phyloP scores from a whole-genome alignment of 2,888 invertebrate species.

The Heliconius ethilla region DNA sequence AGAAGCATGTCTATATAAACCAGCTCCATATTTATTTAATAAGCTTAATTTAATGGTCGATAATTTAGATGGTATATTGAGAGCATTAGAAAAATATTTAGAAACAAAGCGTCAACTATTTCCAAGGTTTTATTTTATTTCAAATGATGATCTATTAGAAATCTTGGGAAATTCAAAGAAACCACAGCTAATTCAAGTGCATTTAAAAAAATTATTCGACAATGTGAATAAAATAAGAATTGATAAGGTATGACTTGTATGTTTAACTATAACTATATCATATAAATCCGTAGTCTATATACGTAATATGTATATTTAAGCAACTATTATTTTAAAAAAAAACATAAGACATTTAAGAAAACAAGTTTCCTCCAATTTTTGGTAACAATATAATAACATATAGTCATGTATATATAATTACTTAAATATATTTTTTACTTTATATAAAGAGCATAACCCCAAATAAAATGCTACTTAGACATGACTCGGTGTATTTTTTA shows the following conservation, averaged over 20 bases:
- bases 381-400: too few relatives aligned
- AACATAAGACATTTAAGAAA: too few relatives aligned
- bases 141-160: conserved; percentile 87
- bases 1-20: conserved; percentile 83
- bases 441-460: too few relatives aligned
- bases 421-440: too few relatives aligned
- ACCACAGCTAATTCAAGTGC: conserved; percentile 91
- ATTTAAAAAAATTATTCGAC: conserved; percentile 94
- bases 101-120: conserved; percentile 94
- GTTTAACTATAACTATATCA: neutral
- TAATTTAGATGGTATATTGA: conserved; percentile 89
- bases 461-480: too few relatives aligned
- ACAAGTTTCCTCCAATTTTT: too few relatives aligned
- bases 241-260: conserved; percentile 78
- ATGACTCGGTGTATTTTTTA: too few relatives aligned
- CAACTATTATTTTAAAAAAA: too few relatives aligned
- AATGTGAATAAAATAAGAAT: conserved; percentile 89
- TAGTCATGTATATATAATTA: too few relatives aligned
- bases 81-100: conserved; percentile 91
- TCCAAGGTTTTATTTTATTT: conserved; percentile 87
- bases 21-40: conserved; percentile 84
- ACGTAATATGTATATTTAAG: too few relatives aligned
- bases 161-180: conserved; percentile 93
- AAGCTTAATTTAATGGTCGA: conserved; percentile 87
- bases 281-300: neutral